These are phyloP conservation scores for Cyprinodon tularosa DNA, from an alignment of 2,113 vertebrate genomes.

Conservation along the genomic window DNA sequence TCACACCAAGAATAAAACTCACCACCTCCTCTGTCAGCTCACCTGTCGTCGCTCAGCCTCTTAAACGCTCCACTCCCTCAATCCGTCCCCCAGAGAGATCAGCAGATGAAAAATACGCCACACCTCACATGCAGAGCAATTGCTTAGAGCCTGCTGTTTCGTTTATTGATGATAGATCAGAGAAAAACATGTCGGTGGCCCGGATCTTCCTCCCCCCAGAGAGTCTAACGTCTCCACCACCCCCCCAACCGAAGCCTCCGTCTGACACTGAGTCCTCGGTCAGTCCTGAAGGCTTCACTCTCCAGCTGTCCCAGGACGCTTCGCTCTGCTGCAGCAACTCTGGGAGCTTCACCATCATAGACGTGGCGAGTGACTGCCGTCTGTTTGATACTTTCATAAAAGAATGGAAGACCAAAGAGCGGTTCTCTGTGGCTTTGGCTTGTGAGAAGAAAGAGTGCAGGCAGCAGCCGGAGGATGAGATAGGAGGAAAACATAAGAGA, in stretches of 20 bases:
- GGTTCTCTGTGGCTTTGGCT: slow-evolving; percentile 88
- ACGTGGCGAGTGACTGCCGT: slow-evolving; percentile 87
- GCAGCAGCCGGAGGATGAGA: slow-evolving; percentile 70
- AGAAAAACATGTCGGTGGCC: neutral
- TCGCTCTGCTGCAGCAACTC: slow-evolving; percentile 74
- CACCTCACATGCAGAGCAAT: slow-evolving; percentile 3
- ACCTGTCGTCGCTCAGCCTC: slow-evolving; percentile 43
- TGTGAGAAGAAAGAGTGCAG: slow-evolving; percentile 81
- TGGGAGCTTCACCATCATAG: slow-evolving; percentile 88
- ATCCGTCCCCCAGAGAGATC: slow-evolving; percentile 1
- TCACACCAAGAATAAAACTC: slow-evolving; percentile 76
- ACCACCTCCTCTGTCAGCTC: slow-evolving; percentile 72
- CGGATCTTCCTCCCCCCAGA: neutral
- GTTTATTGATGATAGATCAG: neutral
- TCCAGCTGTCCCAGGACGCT: slow-evolving; percentile 84
- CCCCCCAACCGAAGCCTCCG: slow-evolving; percentile 5
- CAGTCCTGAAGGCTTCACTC: slow-evolving; percentile 75
- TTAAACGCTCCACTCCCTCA: slow-evolving; percentile 48
- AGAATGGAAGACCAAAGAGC: slow-evolving; percentile 88
- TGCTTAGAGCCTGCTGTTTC: neutral
- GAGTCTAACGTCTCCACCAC: neutral
- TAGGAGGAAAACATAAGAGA: slow-evolving; percentile 84
- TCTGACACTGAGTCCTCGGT: slow-evolving; percentile 44
- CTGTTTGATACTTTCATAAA: slow-evolving; percentile 90
- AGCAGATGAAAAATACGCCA: slow-evolving; percentile 8